Evolutionary conservation across 2,797 vertebrate genomes (phyloP).

Genomic region (Sphenodon punctatus): DNA sequence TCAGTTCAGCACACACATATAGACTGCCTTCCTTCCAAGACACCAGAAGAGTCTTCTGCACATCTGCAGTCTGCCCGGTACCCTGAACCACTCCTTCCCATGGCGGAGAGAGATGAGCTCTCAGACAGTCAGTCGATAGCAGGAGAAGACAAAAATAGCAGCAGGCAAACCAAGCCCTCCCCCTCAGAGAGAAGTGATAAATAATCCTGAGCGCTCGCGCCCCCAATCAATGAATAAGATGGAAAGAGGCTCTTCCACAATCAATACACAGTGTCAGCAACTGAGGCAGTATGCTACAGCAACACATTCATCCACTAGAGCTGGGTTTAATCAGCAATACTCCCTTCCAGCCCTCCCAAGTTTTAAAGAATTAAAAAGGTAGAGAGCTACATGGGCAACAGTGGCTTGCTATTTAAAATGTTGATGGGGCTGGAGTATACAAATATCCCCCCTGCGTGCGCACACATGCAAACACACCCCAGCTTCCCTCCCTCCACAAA

Average conservation of each 20-base stretch:
- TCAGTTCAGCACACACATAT: background rate
- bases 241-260: background rate
- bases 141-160: background rate
- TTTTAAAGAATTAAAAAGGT: too few species aligned
- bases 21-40: background rate
- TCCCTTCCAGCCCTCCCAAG: too few species aligned
- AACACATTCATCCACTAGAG: too few species aligned
- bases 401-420: too few species aligned
- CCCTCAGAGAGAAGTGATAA: background rate
- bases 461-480: too few species aligned
- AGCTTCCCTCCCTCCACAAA: too few species aligned
- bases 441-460: too few species aligned
- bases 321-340: too few species aligned
- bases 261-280: rapidly evolving
- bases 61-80: background rate
- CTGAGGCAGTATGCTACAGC: rapidly evolving
- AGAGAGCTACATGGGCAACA: too few species aligned
- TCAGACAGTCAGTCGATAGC: background rate
- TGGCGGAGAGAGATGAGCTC: background rate
- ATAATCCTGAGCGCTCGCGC: rapidly evolving
- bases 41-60: background rate
- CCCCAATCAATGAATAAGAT: rapidly evolving
- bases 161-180: background rate
- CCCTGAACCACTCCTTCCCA: rapidly evolving
- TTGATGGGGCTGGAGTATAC: too few species aligned